These are phyloP conservation scores for Xestobium rufovillosum DNA, from an alignment of 2,888 invertebrate species.

Conservation along the genomic window DNA sequence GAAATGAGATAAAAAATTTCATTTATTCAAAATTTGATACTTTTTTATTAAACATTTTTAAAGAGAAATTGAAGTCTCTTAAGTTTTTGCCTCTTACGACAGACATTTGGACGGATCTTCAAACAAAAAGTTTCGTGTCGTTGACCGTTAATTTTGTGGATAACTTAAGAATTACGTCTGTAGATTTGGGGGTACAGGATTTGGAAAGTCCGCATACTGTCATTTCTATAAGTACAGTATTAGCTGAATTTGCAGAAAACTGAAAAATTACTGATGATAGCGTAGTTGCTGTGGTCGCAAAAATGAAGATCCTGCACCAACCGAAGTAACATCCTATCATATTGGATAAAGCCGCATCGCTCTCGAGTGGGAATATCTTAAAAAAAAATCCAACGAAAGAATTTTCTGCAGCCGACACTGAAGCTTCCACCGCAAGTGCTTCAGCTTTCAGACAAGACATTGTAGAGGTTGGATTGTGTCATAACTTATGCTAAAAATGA, in stretches of 20 bases:
- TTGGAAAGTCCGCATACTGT: slow-evolving; percentile 10
- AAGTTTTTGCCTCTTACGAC: slow-evolving; percentile 9
- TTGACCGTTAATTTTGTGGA: slow-evolving; percentile 1
- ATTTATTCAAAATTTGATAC: slow-evolving; percentile 8
- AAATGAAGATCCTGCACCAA: too few relatives aligned
- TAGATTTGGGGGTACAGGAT: slow-evolving; percentile 6
- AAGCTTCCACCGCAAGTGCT: too few relatives aligned
- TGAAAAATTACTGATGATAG: background rate
- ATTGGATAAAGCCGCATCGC: too few relatives aligned
- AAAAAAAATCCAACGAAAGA: too few relatives aligned
- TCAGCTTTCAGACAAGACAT: too few relatives aligned
- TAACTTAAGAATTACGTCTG: slow-evolving; percentile 4
- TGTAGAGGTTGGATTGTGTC: too few relatives aligned
- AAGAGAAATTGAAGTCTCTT: slow-evolving; percentile 6
- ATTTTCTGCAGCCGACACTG: too few relatives aligned
- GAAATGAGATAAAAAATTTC: slow-evolving; percentile 10
- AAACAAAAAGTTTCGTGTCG: slow-evolving; percentile 12
- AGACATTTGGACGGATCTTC: slow-evolving; percentile 13
- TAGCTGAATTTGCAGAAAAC: background rate
- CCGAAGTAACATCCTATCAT: too few relatives aligned
- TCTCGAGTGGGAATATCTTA: too few relatives aligned
- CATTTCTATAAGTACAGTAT: slow-evolving; percentile 10
- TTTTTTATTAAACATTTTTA: slow-evolving; percentile 3
- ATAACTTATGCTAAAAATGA: too few relatives aligned
- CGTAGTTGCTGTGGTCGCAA: slow-evolving; percentile 2